These are phyloP conservation scores for Tiphia femorata DNA, from an alignment of 2,888 invertebrate genomes.

Conservation along the genomic window DNA sequence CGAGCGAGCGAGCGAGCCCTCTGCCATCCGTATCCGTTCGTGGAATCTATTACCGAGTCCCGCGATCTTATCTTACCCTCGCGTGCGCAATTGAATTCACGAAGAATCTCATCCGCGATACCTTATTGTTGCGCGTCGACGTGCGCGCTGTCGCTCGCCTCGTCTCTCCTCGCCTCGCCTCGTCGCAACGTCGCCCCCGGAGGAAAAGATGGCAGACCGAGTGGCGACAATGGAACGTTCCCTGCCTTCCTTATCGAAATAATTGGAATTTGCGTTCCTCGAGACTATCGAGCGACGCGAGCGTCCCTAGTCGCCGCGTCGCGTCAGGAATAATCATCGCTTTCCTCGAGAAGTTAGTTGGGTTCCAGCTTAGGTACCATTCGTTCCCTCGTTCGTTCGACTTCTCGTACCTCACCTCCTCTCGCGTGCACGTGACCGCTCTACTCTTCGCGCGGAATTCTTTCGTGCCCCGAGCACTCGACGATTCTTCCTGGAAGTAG, in stretches of 20 bases:
- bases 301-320: no score
- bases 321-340: no score
- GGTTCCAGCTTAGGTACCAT: no score
- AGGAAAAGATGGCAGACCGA: no score
- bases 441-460: conserved; percentile 30
- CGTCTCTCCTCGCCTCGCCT: no score
- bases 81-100: conserved; percentile 12
- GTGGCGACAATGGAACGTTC: no score
- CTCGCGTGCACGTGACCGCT: not conserved
- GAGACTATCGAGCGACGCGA: no score
- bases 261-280: no score
- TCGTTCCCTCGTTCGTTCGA: conserved; percentile 5
- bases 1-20: no score
- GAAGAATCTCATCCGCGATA: not conserved
- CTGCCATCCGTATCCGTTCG: conserved; percentile 40
- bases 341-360: no score
- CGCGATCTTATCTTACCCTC: conserved; percentile 17
- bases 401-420: conserved; percentile 7
- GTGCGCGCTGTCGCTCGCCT: conserved; percentile 11
- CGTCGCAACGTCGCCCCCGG: no score
- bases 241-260: no score
- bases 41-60: conserved; percentile 39
- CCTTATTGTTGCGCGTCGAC: not conserved
- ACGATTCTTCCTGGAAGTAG: conserved; percentile 54
- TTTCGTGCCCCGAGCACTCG: conserved; percentile 28